Conservation (phyloP, 2,888 invertebrate species). For the Trissolcus brochymenae region DNA sequence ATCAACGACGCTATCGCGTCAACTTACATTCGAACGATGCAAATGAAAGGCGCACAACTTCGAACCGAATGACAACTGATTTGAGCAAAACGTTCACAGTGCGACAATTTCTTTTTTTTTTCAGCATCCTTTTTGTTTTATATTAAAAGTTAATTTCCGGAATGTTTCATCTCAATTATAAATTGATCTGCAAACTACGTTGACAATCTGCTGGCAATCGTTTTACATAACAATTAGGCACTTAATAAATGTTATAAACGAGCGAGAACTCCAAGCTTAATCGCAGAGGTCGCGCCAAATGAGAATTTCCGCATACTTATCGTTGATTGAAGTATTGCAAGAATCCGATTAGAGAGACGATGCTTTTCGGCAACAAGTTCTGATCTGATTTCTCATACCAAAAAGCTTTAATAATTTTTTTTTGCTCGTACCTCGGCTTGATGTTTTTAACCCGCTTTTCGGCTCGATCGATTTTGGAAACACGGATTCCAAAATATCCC, state of each 20-base stretch:
- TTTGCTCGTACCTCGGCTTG: too few species aligned
- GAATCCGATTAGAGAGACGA: conserved; percentile 2
- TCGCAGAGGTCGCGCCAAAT: conserved; percentile 21
- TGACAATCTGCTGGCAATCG: neutral
- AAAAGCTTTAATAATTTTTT: neutral
- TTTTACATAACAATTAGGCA: conserved; percentile 38
- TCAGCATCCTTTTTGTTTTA: too few species aligned
- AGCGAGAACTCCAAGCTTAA: conserved; percentile 11
- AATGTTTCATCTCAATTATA: neutral
- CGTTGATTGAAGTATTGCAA: conserved; percentile 37
- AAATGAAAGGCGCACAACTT: conserved; percentile 41
- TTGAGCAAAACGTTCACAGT: conserved; percentile 1
- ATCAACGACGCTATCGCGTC: conserved; percentile 36
- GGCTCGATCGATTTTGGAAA: too few species aligned
- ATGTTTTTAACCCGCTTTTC: too few species aligned
- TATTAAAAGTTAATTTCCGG: too few species aligned
- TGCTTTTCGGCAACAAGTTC: conserved; percentile 3
- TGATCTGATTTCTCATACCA: neutral
- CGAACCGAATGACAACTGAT: conserved; percentile 18
- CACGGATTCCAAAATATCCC: too few species aligned
- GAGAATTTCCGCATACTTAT: conserved; percentile 36
- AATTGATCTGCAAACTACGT: neutral
- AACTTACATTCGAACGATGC: conserved; percentile 28
- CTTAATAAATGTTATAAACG: conserved; percentile 46
- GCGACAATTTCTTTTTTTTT: too few species aligned